Evolutionary conservation across 2,888 invertebrate genomes (phyloP).

Genomic region (Nudaria mundana): DNA sequence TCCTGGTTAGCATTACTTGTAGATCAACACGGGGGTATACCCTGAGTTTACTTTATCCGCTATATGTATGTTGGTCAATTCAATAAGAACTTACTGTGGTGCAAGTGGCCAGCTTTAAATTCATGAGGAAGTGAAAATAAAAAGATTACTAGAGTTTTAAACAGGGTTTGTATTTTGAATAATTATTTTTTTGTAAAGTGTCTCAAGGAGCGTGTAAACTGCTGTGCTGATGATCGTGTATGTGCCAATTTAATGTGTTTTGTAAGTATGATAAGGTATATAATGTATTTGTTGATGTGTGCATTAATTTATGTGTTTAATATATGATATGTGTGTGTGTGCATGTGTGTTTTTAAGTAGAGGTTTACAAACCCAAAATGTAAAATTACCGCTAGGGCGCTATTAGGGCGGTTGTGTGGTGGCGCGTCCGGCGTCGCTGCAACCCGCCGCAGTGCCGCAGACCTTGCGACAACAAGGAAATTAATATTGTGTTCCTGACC

Average conservation of each 20-base stretch:
- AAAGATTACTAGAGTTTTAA: constrained; percentile 53
- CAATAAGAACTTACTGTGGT: constrained; percentile 64
- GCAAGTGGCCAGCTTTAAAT: constrained; percentile 70
- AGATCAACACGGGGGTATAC: constrained; percentile 22
- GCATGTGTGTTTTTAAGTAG: constrained; percentile 70
- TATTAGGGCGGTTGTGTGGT: constrained; percentile 76
- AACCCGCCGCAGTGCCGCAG: constrained; percentile 77
- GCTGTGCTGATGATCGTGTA: constrained; percentile 22
- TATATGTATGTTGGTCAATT: constrained; percentile 44
- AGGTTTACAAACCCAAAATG: constrained; percentile 81
- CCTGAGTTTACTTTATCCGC: constrained; percentile 31
- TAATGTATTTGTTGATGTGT: too few relatives aligned
- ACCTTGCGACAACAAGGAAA: constrained; percentile 83
- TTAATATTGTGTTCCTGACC: constrained; percentile 81
- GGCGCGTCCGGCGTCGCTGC: constrained; percentile 73
- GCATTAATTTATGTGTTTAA: too few relatives aligned
- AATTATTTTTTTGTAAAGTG: constrained; percentile 62
- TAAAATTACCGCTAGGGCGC: constrained; percentile 80
- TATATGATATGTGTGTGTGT: constrained; percentile 26
- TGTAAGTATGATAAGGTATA: constrained; percentile 30
- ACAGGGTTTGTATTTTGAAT: constrained; percentile 79
- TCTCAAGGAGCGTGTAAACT: constrained; percentile 31
- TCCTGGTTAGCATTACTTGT: constrained; percentile 27
- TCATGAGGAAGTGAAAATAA: constrained; percentile 63
- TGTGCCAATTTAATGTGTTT: constrained; percentile 32